Evolutionary conservation across 1,140 invertebrate species (phyloP).

Genomic region (Zaprionus taronus): DNA sequence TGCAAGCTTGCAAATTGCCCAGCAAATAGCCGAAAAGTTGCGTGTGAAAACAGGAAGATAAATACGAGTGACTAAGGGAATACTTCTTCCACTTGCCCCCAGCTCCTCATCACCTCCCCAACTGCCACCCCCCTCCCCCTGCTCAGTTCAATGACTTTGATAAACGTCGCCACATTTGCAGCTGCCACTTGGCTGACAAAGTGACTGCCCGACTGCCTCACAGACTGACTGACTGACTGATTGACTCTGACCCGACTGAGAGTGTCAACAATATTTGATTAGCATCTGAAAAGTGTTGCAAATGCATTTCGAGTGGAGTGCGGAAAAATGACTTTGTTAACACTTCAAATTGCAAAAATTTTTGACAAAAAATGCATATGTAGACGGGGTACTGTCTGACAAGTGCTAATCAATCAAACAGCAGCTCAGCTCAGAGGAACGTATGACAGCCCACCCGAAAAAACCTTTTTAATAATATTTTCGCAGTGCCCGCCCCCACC

Average conservation of each 20-base stretch:
- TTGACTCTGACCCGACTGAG: conserved; percentile 28
- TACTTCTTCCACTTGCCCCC: conserved; percentile 2
- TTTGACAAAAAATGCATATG: conserved; percentile 46
- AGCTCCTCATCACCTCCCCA: not conserved
- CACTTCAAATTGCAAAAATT: conserved; percentile 45
- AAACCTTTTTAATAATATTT: conserved; percentile 82
- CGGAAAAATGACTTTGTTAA: conserved; percentile 63
- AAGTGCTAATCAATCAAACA: conserved; percentile 76
- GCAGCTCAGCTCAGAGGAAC: conserved; percentile 39
- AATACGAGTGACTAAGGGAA: conserved; percentile 43
- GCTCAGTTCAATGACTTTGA: conserved; percentile 58
- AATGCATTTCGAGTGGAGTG: conserved; percentile 55
- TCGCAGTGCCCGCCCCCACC: not conserved
- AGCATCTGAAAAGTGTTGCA: conserved; percentile 46
- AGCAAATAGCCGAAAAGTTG: conserved; percentile 44
- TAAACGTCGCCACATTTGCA: conserved; percentile 61
- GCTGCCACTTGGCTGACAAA: conserved; percentile 8
- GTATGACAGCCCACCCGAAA: conserved; percentile 63
- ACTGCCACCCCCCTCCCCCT: no score
- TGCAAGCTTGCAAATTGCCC: conserved; percentile 50
- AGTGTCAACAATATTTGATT: conserved; percentile 67
- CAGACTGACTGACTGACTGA: conserved; percentile 49
- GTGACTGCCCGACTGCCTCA: conserved; percentile 25
- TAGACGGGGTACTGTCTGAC: conserved; percentile 56
- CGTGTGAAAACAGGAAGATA: conserved; percentile 58